Evolutionary conservation across 2,888 invertebrate genomes (phyloP), one percentile per base, ranked within the genome.

Genomic region (Rhyacophila evoluta): DNA sequence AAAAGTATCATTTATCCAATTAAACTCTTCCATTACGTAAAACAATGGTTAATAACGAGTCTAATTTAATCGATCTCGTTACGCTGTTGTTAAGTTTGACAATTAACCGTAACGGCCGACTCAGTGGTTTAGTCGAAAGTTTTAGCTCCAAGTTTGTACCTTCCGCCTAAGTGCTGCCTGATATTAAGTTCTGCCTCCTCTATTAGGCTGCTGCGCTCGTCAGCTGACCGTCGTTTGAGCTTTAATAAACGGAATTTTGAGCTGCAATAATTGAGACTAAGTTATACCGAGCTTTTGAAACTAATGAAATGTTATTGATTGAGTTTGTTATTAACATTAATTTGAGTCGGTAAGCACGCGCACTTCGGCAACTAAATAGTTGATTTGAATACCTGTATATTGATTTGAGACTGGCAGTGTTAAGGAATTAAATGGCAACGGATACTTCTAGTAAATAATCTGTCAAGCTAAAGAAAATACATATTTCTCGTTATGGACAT

Each of bases 1-100:
- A 8, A 6, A 55, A 55, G 25, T 8, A 55, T 41, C 55, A 55
- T 55, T 55, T 55, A 55, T 10, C 55, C 55, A 55, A 55, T 55
- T 55, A 55, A 55, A 19, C 15, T 4, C 25, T 55, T 25, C 25
- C 19, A 8, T 55, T 25, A 55, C 55, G 55, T 55, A 55, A 55
- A 55, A 55, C 55, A 55, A 25, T 55, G 25, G 55, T 55, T 55
- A 25, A 55, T 25, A 55, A 55, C 55, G n/a, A n/a, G n/a, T 55
- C 55, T 55, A 55, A 55, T 55, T 55, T 55, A 55, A 55, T 55
- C 55, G 55, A 55, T 55, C 55, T 55, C 25, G 55, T 55, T 55
- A 55, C 55, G 55, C 6, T 55, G 19, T 25, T 8, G 55, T 25
- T 55, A 25, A 55, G 55, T 55, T 55, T 55, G 55, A 25, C 25